Evolutionary conservation across 2,797 vertebrate genomes (phyloP).

Genomic region (Siniperca undulata): DNA sequence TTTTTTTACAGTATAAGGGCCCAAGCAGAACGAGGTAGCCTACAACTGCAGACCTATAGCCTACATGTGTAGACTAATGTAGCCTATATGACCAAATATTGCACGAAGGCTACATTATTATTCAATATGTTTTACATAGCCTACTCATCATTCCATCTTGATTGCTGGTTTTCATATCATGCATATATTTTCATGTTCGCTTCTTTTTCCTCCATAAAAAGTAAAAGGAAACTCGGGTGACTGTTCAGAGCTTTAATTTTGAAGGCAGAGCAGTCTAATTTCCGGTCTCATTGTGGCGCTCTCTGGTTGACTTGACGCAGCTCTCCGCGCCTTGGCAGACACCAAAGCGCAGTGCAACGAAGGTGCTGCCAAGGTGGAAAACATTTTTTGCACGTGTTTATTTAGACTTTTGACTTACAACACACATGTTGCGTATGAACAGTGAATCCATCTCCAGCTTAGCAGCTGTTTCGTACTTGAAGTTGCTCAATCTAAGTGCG

Average conservation of each 20-base stretch:
- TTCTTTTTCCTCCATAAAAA: background rate
- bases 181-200: accelerated
- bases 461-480: background rate
- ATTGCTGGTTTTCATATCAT: background rate
- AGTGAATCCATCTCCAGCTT: background rate
- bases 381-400: conserved; percentile 38
- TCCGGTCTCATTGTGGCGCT: conserved; percentile 42
- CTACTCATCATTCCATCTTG: background rate
- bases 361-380: conserved; percentile 44
- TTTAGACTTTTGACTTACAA: conserved; percentile 27
- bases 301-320: conserved; percentile 44
- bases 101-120: background rate
- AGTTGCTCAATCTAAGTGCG: conserved; percentile 56
- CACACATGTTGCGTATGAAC: background rate
- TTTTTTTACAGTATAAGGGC: background rate
- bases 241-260: conserved; percentile 53
- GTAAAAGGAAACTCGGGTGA: background rate
- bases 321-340: conserved; percentile 63
- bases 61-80: background rate
- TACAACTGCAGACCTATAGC: background rate
- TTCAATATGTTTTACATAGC: background rate
- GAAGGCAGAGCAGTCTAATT: conserved; percentile 29
- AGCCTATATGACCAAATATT: background rate
- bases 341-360: conserved; percentile 46
- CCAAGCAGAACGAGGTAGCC: background rate